A percentile compares a stretch with the other conserved stretches of the same genome.
Conservation (phyloP, 2,113 vertebrate genomes). For the Rousettus leschenaultii region DNA sequence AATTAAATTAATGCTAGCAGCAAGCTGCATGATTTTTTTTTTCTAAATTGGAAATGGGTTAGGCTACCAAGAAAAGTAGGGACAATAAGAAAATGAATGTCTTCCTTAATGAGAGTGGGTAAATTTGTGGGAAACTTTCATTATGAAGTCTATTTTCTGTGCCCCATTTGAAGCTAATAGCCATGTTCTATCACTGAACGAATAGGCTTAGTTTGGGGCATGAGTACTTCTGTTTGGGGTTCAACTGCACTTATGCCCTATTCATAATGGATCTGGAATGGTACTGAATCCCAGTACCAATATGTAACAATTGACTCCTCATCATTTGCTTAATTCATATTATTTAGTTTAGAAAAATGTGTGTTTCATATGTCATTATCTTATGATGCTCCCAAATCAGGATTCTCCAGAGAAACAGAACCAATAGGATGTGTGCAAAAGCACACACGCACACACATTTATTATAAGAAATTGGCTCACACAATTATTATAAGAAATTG, state of each 20-base stretch:
- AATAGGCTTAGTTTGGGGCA: neutral
- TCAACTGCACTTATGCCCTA: neutral
- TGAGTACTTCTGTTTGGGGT: neutral
- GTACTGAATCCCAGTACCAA: neutral
- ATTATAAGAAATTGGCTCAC: neutral
- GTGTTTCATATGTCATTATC: neutral
- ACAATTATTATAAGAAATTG: neutral
- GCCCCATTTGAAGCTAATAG: slow-evolving; percentile 22
- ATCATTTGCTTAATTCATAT: neutral
- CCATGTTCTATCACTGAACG: neutral
- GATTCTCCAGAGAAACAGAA: neutral
- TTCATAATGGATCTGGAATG: neutral
- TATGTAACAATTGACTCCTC: neutral
- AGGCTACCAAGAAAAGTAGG: neutral
- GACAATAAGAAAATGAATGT: slow-evolving; percentile 16
- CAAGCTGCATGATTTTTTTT: too few relatives aligned
- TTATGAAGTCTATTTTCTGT: slow-evolving; percentile 9
- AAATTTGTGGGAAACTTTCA: slow-evolving; percentile 27
- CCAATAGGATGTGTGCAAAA: too few relatives aligned
- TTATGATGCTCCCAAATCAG: neutral
- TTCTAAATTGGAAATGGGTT: too few relatives aligned
- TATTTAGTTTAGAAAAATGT: neutral
- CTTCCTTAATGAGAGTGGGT: slow-evolving; percentile 28
- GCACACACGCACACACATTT: neutral
- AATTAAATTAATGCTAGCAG: too few relatives aligned